Percentiles rank a stretch among this genome's conserved stretches.
Evolutionary conservation across 2,797 vertebrate genomes (phyloP).

Genomic region (Macropus fuliginosus): DNA sequence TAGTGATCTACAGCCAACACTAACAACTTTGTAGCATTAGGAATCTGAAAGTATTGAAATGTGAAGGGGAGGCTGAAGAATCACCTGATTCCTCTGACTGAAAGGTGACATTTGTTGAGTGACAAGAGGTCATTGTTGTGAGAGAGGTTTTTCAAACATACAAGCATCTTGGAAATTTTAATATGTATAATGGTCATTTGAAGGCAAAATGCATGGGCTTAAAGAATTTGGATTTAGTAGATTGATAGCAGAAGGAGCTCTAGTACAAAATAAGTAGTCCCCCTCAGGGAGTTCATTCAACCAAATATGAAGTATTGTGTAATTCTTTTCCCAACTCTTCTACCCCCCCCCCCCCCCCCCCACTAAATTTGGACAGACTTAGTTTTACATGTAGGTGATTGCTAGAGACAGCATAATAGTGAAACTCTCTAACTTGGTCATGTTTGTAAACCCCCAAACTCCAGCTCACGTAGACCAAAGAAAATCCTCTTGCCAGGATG

Average conservation of each 20-base stretch:
- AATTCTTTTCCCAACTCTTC: slow-evolving; percentile 18
- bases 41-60: slow-evolving; percentile 43
- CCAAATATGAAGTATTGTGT: slow-evolving; percentile 7
- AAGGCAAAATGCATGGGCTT: slow-evolving; percentile 33
- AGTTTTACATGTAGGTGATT: slow-evolving; percentile 46
- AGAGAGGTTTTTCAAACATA: neutral
- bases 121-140: slow-evolving; percentile 30
- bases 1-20: slow-evolving; percentile 47
- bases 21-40: slow-evolving; percentile 46
- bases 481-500: slow-evolving; percentile 15
- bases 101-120: slow-evolving; percentile 28
- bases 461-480: slow-evolving; percentile 29
- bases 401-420: slow-evolving; percentile 4
- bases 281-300: slow-evolving; percentile 22
- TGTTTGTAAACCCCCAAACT: neutral
- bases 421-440: slow-evolving; percentile 27
- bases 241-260: slow-evolving; percentile 12
- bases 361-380: slow-evolving; percentile 14
- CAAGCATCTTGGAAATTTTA: slow-evolving; percentile 11
- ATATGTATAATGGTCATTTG: neutral
- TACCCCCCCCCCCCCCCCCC: neutral
- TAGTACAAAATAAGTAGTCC: slow-evolving; percentile 16
- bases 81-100: slow-evolving; percentile 12
- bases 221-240: slow-evolving; percentile 32
- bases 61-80: neutral